phyloP scores from a whole-genome alignment of 1,140 invertebrate genomes.

The Ceratina calcarata region DNA sequence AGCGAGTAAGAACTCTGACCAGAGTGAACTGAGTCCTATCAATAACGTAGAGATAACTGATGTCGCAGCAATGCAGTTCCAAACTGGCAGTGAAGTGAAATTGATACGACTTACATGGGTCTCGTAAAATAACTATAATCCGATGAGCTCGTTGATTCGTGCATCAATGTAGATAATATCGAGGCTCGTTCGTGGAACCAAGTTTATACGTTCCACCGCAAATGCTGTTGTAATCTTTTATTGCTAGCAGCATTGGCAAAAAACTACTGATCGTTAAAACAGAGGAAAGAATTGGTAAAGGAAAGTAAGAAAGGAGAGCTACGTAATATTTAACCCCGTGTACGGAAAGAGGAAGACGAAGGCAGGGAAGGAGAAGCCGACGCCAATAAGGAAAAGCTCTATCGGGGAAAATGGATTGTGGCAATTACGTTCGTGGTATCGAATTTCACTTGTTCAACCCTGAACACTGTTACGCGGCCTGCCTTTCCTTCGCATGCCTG shows the following conservation, averaged over 20 bases:
- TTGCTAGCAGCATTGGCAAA: not conserved
- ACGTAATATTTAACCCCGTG: not conserved
- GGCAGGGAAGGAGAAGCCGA: not conserved
- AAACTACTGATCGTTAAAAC: not conserved
- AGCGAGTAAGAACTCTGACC: not conserved
- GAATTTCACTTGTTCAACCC: slow-evolving; percentile 6
- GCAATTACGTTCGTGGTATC: slow-evolving; percentile 6
- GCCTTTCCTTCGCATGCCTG: not conserved
- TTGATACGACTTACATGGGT: not conserved
- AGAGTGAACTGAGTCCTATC: not conserved
- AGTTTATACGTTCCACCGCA: not conserved
- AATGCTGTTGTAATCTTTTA: slow-evolving; percentile 2
- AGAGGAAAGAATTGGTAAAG: not conserved
- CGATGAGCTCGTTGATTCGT: not conserved
- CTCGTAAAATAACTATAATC: slow-evolving; percentile 21
- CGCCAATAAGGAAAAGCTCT: slow-evolving; percentile 12
- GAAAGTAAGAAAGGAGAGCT: too few relatives aligned
- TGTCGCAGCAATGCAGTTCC: not conserved
- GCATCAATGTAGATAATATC: slow-evolving; percentile 13
- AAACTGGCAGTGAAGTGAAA: not conserved
- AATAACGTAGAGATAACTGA: not conserved
- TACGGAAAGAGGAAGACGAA: not conserved
- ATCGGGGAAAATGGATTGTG: slow-evolving; percentile 21
- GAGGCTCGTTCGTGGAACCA: not conserved
- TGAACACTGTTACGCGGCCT: not conserved